Evolutionary conservation across 2,113 vertebrate species (phyloP), one percentile per base, ranked within the genome.

Genomic region (Chlamydotis undulata): DNA sequence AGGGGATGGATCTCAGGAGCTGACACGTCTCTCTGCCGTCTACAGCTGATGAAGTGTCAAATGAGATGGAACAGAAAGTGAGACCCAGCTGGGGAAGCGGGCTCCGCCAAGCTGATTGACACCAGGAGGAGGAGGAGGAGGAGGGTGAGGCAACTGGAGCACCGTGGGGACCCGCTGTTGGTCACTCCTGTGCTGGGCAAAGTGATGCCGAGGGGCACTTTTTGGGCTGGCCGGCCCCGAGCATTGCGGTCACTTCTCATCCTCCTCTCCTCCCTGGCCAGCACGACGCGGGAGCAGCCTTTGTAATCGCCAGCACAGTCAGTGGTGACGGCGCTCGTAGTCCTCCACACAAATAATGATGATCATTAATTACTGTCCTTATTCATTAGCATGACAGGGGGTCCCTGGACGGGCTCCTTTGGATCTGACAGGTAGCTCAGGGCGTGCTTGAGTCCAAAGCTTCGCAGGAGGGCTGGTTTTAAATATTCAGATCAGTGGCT

Each of bases 21-120:
- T 98, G 97, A 98, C 97, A 97, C n/a, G 89, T 98, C 98, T 98
- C 98, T 55, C 83, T 98, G 97, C 97, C 69, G 74, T 96, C 97
- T 98, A 95, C 96, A 96, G 98, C 97, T 98, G 98, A 98, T 98
- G 97, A 98, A 98, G 98, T 98, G 98, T 98, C 98, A 98, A 98
- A 98, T 98, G 98, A 99, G 98, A 99, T 95, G 98, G 98, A 98
- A 98, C 98, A 97, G 90, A 96, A 95, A 96, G 77, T 73, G 94
- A 97, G 94, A 96, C 94, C 96, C 95, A 87, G 77, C 95, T 90
- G 92, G 76, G 94, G 87, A 94, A 87, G 90, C 53, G 3, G 63
- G 68, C 5, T 69, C 73, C 2, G 12, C 69, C 14, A n/a, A 71
- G 73, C 70, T 96, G 96, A 97, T 73, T 53, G 94, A 94, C 76